Evolutionary conservation across 1,140 invertebrate genomes (phyloP).

Genomic region (Diploscapter pachys): DNA sequence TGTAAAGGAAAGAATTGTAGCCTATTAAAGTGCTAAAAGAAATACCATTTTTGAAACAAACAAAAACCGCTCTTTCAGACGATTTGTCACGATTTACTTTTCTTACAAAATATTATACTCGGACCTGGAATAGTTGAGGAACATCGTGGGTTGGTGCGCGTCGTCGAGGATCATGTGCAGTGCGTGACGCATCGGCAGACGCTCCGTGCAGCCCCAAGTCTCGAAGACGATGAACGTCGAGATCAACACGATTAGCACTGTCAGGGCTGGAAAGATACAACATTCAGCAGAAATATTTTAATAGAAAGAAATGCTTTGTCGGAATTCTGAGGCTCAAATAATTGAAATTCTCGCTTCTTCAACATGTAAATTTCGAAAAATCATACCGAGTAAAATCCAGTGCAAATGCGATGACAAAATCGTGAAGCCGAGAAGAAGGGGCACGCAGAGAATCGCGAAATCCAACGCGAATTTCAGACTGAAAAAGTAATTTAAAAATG

Average conservation of each 20-base stretch:
- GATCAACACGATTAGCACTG: constrained; percentile 3
- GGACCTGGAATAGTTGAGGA: constrained; percentile 36
- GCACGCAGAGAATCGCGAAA: constrained; percentile 24
- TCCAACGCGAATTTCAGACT: constrained; percentile 35
- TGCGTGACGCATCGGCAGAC: constrained; percentile 4
- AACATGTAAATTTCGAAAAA: too few species aligned
- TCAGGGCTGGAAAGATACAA: constrained; percentile 6
- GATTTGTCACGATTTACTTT: constrained; percentile 20
- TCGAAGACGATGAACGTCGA: constrained; percentile 24
- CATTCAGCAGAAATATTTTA: too few species aligned
- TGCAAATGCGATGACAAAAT: constrained; percentile 11
- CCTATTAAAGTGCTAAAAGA: background rate
- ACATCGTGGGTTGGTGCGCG: constrained; percentile 33
- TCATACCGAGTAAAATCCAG: too few species aligned
- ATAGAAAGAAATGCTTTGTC: too few species aligned
- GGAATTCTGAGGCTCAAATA: background rate
- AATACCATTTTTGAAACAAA: background rate
- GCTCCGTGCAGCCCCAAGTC: constrained; percentile 6
- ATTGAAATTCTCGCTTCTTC: too few species aligned
- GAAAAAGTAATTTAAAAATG: constrained; percentile 16
- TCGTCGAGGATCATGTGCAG: constrained; percentile 35
- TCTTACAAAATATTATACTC: background rate
- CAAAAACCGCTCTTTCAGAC: background rate
- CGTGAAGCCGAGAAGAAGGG: constrained; percentile 23
- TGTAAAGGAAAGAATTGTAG: too few species aligned